A percentile compares a stretch with the other conserved stretches of the same genome.
phyloP scores from a whole-genome alignment of 2,797 vertebrate genomes.

The Sebastes alutus region DNA sequence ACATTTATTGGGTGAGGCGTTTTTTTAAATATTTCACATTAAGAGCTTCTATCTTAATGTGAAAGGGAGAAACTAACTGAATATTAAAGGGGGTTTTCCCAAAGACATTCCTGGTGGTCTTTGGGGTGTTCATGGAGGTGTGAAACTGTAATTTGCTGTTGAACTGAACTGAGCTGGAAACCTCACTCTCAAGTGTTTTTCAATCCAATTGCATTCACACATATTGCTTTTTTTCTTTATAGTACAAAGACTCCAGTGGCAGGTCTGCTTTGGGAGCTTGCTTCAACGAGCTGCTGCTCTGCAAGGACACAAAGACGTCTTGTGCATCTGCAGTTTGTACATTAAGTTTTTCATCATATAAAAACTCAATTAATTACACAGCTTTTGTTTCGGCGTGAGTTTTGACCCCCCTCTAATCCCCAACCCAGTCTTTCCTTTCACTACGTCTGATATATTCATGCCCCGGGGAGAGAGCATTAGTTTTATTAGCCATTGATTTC shows the following conservation, averaged over 20 bases:
- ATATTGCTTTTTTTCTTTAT: background rate
- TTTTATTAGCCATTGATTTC: constrained; percentile 80
- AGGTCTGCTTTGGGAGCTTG: background rate
- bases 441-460: constrained; percentile 2
- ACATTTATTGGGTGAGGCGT: constrained; percentile 57
- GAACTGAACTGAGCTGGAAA: background rate
- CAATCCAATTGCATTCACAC: constrained; percentile 4
- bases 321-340: background rate
- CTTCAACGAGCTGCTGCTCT: background rate
- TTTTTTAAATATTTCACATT: constrained; percentile 33
- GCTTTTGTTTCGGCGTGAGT: background rate
- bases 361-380: constrained; percentile 5
- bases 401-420: constrained; percentile 17
- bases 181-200: constrained; percentile 6
- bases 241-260: background rate
- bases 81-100: background rate
- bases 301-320: background rate
- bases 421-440: constrained; percentile 4
- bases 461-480: constrained; percentile 45
- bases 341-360: background rate
- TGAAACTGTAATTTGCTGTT: constrained; percentile 46
- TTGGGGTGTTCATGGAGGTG: constrained; percentile 30
- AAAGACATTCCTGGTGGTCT: constrained; percentile 55
- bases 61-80: constrained; percentile 9
- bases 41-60: constrained; percentile 18